phyloP scores from a whole-genome alignment of 2,888 invertebrate species.

The Coelinius sp. region DNA sequence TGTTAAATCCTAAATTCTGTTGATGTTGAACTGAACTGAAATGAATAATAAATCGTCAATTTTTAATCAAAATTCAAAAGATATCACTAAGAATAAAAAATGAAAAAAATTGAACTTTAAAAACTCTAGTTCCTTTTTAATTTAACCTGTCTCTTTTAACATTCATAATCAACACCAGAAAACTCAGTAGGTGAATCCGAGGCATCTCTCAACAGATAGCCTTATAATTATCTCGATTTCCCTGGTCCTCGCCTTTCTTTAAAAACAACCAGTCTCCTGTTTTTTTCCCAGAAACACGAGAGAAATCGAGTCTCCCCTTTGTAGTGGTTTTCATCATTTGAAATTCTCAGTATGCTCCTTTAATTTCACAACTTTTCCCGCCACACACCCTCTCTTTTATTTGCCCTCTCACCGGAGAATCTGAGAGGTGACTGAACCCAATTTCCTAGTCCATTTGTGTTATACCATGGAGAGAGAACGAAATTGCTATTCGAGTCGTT shows the following conservation, averaged over 20 bases:
- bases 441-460: neutral
- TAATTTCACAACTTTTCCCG: neutral
- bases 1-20: too few relatives aligned
- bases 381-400: neutral
- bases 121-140: slow-evolving; percentile 50
- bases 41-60: too few relatives aligned
- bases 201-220: neutral
- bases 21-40: too few relatives aligned
- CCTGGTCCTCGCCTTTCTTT: neutral
- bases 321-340: neutral
- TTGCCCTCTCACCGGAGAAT: slow-evolving; percentile 40
- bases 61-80: too few relatives aligned
- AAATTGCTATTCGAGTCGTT: neutral
- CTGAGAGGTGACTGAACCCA: too few relatives aligned
- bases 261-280: neutral
- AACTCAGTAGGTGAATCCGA: neutral
- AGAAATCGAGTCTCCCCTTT: neutral
- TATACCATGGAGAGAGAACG: neutral
- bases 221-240: neutral
- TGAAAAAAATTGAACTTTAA: neutral
- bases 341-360: neutral
- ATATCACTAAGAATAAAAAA: too few relatives aligned
- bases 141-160: neutral
- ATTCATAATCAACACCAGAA: neutral
- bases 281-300: too few relatives aligned